phyloP scores from a whole-genome alignment of 2,888 invertebrate species.

The Eudasyphora cyanicolor region DNA sequence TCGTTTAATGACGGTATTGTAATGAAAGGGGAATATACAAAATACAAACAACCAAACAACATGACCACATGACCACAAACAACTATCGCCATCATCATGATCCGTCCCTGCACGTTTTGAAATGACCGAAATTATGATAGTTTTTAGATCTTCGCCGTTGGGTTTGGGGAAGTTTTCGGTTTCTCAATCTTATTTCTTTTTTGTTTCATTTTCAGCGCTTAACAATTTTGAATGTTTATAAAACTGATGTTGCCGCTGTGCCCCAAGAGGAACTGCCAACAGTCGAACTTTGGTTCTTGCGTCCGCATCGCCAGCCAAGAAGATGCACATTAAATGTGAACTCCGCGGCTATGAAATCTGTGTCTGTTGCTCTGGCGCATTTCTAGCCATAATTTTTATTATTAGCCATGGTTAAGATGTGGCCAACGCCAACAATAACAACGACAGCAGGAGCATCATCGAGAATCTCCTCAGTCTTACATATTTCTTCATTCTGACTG shows the following conservation, averaged over 20 bases:
- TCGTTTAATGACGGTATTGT: neutral
- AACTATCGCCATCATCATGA: neutral
- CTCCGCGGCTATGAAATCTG: conserved; percentile 29
- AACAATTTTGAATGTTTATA: conserved; percentile 41
- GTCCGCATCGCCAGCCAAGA: conserved; percentile 24
- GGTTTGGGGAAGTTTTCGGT: conserved; percentile 15
- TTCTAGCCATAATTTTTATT: conserved; percentile 55
- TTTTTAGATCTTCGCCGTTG: conserved; percentile 19
- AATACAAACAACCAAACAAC: neutral
- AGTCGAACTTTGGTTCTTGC: neutral
- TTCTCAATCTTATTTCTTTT: neutral
- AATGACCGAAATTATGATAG: conserved; percentile 17
- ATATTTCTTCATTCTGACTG: conserved; percentile 42
- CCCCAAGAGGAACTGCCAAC: conserved; percentile 46
- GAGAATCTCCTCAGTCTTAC: neutral
- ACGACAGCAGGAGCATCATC: neutral
- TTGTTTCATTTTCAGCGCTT: conserved; percentile 27
- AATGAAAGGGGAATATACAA: conserved; percentile 22
- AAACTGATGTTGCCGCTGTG: conserved; percentile 16
- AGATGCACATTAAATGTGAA: conserved; percentile 39
- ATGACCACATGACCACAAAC: neutral
- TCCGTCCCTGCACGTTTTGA: conserved; percentile 1
- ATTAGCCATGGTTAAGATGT: conserved; percentile 44
- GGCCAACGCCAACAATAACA: neutral
- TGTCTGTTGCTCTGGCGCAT: conserved; percentile 22